Evolutionary conservation across 2,888 invertebrate genomes (phyloP).

Genomic region (Mechanitis mazaeus): DNA sequence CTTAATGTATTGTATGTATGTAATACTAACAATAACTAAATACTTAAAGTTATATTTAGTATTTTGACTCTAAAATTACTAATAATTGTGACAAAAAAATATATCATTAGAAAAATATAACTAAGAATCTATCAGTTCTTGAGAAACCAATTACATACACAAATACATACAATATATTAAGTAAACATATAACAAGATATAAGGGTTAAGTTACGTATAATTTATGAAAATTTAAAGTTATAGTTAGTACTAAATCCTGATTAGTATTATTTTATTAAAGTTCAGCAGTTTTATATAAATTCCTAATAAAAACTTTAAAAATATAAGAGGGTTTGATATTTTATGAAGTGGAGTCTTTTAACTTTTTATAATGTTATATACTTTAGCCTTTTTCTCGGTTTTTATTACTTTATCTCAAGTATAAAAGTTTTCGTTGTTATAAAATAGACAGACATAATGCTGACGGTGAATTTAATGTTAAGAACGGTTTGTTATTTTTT

Average conservation of each 20-base stretch:
- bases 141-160: too few relatives aligned
- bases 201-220: too few relatives aligned
- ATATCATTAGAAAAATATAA: too few relatives aligned
- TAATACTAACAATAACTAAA: too few relatives aligned
- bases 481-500: conserved; percentile 1
- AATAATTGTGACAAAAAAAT: too few relatives aligned
- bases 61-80: too few relatives aligned
- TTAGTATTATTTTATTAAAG: not conserved
- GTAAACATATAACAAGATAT: not conserved
- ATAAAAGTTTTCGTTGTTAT: conserved; percentile 10
- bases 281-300: not conserved
- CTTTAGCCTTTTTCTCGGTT: conserved; percentile 8
- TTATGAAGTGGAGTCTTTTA: conserved; percentile 25
- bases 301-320: conserved; percentile 16
- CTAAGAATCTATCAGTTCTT: too few relatives aligned
- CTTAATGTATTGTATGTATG: too few relatives aligned
- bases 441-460: conserved; percentile 1
- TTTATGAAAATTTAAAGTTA: too few relatives aligned
- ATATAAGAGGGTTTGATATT: conserved; percentile 20
- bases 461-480: not conserved
- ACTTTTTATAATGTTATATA: not conserved
- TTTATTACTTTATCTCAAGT: conserved; percentile 10
- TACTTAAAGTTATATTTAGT: too few relatives aligned
- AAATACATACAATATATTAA: too few relatives aligned
- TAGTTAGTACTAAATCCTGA: too few relatives aligned